Evolutionary conservation across 2,113 vertebrate genomes (phyloP).

Genomic region (Acanthochromis polyacanthus): DNA sequence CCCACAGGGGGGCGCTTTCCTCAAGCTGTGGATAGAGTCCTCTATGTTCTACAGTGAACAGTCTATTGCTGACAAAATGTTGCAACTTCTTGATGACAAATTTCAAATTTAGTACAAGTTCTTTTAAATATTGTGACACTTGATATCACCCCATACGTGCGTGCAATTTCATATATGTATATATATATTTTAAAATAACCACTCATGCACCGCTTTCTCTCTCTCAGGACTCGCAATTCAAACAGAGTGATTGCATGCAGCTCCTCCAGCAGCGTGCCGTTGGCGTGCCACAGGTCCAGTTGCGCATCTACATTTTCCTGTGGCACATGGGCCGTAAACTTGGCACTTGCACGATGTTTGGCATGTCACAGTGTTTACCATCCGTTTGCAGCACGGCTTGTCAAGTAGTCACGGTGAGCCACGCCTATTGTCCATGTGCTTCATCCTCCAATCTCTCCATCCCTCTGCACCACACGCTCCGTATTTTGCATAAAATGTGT

Average conservation of each 20-base stretch:
- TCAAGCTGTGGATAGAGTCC: conserved; percentile 1
- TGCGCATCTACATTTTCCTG: conserved; percentile 34
- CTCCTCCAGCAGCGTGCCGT: not conserved
- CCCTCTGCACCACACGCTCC: conserved; percentile 66
- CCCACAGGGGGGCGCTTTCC: conserved; percentile 58
- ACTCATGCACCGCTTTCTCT: not conserved
- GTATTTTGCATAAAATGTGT: conserved; percentile 88
- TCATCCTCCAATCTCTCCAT: conserved; percentile 62
- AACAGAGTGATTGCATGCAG: not conserved
- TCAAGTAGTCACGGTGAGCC: conserved; percentile 85
- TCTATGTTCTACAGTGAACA: not conserved
- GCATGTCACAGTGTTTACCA: conserved; percentile 61
- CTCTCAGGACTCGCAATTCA: not conserved
- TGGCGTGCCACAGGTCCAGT: conserved; percentile 4
- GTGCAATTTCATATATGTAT: not conserved
- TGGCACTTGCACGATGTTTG: conserved; percentile 54
- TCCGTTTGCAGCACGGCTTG: conserved; percentile 29
- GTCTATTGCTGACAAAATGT: conserved; percentile 1
- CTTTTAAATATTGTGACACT: not conserved
- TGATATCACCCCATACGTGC: not conserved
- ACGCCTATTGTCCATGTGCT: conserved; percentile 84
- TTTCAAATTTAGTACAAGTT: not conserved
- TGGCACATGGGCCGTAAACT: conserved; percentile 51
- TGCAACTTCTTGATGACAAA: not conserved
- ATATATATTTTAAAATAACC: not conserved